These are phyloP conservation scores for Chromis chromis DNA, from an alignment of 2,797 vertebrate species.

Conservation along the genomic window DNA sequence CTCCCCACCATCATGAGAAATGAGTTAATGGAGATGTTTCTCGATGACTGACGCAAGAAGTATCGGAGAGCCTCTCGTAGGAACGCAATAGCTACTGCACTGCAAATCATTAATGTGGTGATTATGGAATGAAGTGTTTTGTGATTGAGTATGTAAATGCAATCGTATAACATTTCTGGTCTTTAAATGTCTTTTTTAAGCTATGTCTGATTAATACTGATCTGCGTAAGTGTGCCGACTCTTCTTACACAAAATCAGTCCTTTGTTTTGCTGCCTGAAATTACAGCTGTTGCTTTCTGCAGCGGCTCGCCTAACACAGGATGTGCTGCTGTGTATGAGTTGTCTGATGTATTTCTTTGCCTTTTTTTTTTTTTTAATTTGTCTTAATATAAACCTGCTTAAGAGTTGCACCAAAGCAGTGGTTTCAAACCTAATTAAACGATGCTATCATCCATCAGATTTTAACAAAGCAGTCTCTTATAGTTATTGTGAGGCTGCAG, in stretches of 20 bases:
- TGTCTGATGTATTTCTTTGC: constrained; percentile 69
- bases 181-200: constrained; percentile 68
- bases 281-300: constrained; percentile 43
- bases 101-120: constrained; percentile 62
- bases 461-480: constrained; percentile 47
- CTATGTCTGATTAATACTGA: constrained; percentile 60
- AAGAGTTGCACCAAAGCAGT: constrained; percentile 77
- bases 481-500: constrained; percentile 57
- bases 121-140: constrained; percentile 50
- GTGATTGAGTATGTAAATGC: constrained; percentile 66
- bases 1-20: constrained; percentile 49
- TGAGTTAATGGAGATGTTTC: constrained; percentile 40
- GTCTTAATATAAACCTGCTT: constrained; percentile 77
- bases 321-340: constrained; percentile 75
- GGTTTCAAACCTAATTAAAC: constrained; percentile 77
- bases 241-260: constrained; percentile 69
- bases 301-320: constrained; percentile 61
- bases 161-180: constrained; percentile 64
- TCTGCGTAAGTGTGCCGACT: constrained; percentile 71
- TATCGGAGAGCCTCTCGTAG: constrained; percentile 44
- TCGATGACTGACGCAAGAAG: constrained; percentile 42
- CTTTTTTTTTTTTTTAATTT: constrained; percentile 56
- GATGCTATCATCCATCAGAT: constrained; percentile 50
- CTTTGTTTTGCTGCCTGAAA: constrained; percentile 61
- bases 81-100: constrained; percentile 69